A percentile compares a stretch with the other conserved stretches of the same genome.
These are phyloP conservation scores for Anguilla marmorata DNA, from an alignment of 2,797 vertebrate species.

Conservation along the genomic window DNA sequence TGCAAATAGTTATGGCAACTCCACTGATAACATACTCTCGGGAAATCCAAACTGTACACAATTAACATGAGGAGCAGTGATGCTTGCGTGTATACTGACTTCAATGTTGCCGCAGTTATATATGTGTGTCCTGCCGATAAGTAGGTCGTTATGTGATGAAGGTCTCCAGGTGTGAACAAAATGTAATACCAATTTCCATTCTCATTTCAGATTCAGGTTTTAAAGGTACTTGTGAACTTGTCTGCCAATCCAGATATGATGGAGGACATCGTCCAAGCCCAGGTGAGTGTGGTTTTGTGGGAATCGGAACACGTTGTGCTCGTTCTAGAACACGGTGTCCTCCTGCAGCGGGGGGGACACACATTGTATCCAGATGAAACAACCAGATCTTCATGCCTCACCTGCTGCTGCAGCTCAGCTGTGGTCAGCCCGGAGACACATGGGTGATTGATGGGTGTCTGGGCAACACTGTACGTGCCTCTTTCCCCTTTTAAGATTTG, in stretches of 20 bases:
- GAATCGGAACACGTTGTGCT: background rate
- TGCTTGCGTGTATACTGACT: background rate
- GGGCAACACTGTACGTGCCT: background rate
- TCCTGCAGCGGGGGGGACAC: background rate
- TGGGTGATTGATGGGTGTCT: conserved; percentile 20
- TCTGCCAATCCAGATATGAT: conserved; percentile 88
- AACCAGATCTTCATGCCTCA: background rate
- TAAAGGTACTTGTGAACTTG: conserved; percentile 91
- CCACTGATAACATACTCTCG: background rate
- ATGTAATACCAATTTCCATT: background rate
- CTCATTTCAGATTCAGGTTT: conserved; percentile 76
- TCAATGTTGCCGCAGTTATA: background rate
- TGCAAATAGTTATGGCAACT: background rate
- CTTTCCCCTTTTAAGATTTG: background rate
- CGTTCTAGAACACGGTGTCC: background rate
- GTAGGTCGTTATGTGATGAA: background rate
- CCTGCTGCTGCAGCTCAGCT: conserved; percentile 11
- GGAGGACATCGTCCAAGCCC: conserved; percentile 82
- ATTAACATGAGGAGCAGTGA: background rate
- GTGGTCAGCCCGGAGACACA: background rate
- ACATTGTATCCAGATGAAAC: conserved; percentile 7
- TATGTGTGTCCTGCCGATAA: background rate
- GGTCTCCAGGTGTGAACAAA: background rate
- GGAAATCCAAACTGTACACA: background rate
- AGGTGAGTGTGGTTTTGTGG: conserved; percentile 65